Evolutionary conservation across 2,113 vertebrate genomes (phyloP), one percentile per base, ranked within the genome.

Genomic region (Xenopus laevis): DNA sequence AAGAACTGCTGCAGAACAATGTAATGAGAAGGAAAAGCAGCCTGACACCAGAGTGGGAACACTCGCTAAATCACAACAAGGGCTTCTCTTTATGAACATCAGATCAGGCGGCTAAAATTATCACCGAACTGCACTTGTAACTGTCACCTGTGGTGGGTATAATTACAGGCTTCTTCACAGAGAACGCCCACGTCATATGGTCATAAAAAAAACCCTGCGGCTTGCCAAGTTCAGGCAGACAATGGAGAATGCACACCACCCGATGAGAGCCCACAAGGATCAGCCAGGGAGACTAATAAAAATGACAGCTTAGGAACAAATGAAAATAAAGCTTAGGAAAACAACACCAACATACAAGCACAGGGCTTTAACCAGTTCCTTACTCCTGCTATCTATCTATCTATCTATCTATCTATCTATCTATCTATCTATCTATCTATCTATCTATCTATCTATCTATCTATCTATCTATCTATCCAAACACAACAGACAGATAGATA

Each of bases 121-220:
- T 91, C 89, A 89, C 89, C 81, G 87, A 89, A 84, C 88, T 87
- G 80, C 87, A 86, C 87, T 84, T 83, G 89, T 89, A 86, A 81
- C 89, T 89, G 88, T 92, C 89, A 90, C 91, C 92, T 89, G 91
- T 83, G 83, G 92, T 92, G 93, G 91, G 89, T 93, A 91, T 94
- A 94, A 95, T 96, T 95, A 94, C 91, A 92, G 90, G 91, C 89
- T 88, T 92, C 86, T 79, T 83, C 75, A 72, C 81, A 86, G 85
- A 91, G 87, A 89, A 85, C 84, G 83, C 85, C 91, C 89, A 85
- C 85, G 79, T 91, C 88, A 80, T 84, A 84, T 63, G 78, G 85
- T 86, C 83, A 84, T 85, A 87, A 89, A 89, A 46, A 87, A 83
- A 21, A 89, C 86, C 89, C 85, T 83, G 72, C 79, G 73, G 85